These are phyloP conservation scores for Meriones psammophilus DNA, from an alignment of 2,797 vertebrate genomes.

Conservation along the genomic window DNA sequence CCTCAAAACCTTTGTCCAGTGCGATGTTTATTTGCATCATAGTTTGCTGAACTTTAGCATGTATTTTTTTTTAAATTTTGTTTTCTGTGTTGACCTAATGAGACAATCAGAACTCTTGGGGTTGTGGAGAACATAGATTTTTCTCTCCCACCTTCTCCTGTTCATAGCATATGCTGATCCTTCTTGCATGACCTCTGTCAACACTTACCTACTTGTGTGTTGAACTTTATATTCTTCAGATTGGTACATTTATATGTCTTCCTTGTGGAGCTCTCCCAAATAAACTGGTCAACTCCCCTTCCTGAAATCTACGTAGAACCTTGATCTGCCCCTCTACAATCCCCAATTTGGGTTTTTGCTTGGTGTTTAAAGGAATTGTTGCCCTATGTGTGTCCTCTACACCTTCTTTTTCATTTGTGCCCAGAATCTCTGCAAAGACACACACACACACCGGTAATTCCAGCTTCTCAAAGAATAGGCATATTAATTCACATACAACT, in stretches of 20 bases:
- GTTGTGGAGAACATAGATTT: too few relatives aligned
- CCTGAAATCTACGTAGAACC: not conserved
- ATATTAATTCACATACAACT: not conserved
- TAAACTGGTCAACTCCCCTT: not conserved
- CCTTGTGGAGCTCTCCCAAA: not conserved
- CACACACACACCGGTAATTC: not conserved
- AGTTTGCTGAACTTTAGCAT: not conserved
- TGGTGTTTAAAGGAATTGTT: not conserved
- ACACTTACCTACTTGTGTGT: not conserved
- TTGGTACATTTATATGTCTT: not conserved
- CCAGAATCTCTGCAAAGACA: not conserved
- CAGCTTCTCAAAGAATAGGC: not conserved
- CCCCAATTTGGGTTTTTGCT: not conserved
- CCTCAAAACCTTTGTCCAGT: not conserved
- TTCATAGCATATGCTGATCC: not conserved
- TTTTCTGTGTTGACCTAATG: not conserved
- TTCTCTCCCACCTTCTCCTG: not conserved
- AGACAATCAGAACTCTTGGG: not conserved
- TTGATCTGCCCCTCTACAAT: not conserved
- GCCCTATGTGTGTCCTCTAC: not conserved
- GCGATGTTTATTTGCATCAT: not conserved
- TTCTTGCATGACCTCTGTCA: not conserved
- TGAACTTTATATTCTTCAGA: not conserved
- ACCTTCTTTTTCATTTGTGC: not conserved
- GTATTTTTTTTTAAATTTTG: slow-evolving; percentile 21